phyloP scores from a whole-genome alignment of 2,797 vertebrate genomes.

The Anas flavirostris region DNA sequence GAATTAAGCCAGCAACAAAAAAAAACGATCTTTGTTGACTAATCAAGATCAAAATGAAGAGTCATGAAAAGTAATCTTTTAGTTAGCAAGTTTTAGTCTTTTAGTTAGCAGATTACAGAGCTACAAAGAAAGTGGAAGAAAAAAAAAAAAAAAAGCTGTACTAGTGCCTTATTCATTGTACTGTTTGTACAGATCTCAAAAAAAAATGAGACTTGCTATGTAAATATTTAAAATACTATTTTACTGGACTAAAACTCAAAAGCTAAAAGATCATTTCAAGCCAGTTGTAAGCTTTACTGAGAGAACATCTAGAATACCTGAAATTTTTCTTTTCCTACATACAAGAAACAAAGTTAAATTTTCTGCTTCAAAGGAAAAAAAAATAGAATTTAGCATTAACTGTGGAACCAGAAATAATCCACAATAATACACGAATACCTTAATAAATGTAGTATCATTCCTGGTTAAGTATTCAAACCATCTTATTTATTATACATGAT shows the following conservation, averaged over 20 bases:
- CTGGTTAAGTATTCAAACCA: neutral
- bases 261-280: neutral
- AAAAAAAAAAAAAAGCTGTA: too few species aligned
- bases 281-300: neutral
- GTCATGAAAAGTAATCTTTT: neutral
- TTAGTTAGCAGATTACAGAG: neutral
- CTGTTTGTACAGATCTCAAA: neutral
- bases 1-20: neutral
- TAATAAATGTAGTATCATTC: neutral
- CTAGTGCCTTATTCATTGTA: neutral
- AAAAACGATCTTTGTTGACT: neutral
- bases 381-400: neutral
- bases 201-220: neutral
- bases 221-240: neutral
- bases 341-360: neutral
- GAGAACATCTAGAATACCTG: neutral
- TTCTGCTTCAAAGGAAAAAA: neutral
- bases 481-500: constrained; percentile 1
- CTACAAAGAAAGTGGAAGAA: neutral
- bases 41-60: neutral
- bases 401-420: neutral
- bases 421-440: neutral
- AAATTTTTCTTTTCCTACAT: neutral
- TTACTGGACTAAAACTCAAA: neutral
- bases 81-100: neutral